Conservation (phyloP, 2,888 invertebrate species). For the Nasonia oneida region DNA sequence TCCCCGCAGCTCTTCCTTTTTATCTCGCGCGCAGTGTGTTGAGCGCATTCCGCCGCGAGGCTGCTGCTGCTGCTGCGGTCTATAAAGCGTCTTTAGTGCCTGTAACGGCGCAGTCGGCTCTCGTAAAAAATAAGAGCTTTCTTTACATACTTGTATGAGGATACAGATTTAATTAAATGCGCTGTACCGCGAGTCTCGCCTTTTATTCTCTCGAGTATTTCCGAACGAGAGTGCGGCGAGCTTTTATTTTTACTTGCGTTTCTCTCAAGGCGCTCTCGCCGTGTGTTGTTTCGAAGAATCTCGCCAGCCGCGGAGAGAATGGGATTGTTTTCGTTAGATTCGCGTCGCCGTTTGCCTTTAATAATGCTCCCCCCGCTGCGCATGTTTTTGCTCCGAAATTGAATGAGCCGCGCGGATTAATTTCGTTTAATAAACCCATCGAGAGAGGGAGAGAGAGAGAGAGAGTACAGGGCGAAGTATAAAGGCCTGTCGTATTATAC, state of each 20-base stretch:
- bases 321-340: background rate
- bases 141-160: slow-evolving; percentile 35
- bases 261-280: background rate
- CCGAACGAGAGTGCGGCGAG: background rate
- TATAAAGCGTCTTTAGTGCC: slow-evolving; percentile 47
- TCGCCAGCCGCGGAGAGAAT: background rate
- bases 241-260: background rate
- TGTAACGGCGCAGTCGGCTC: slow-evolving; percentile 28
- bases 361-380: background rate
- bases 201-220: slow-evolving; percentile 4
- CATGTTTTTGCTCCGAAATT: background rate
- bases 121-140: slow-evolving; percentile 53
- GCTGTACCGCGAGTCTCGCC: background rate
- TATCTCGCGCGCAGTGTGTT: background rate
- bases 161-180: slow-evolving; percentile 52
- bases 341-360: background rate
- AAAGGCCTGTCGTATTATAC: background rate
- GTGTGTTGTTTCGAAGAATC: background rate
- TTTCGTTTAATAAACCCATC: slow-evolving; percentile 1
- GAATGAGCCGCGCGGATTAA: background rate
- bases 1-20: background rate
- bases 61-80: background rate
- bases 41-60: background rate
- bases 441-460: background rate
- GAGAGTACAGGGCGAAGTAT: background rate